A percentile compares a stretch with the other conserved stretches of the same genome.
These are phyloP conservation scores for Ellobius talpinus DNA, from an alignment of 2,113 vertebrate species.

Conservation along the genomic window DNA sequence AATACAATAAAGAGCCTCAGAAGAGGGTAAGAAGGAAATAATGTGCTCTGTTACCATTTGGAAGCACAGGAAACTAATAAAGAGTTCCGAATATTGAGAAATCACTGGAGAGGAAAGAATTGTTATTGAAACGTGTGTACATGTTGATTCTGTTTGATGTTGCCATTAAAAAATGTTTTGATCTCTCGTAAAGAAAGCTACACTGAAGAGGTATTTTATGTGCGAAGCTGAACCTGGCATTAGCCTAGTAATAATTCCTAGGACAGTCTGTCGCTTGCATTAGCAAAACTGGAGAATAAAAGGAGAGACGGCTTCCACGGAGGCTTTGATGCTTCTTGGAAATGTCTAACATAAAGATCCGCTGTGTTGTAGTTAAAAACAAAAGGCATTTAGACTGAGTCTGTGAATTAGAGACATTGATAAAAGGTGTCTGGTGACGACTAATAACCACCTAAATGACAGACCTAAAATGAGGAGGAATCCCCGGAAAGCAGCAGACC, in stretches of 20 bases:
- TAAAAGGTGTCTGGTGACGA: neutral
- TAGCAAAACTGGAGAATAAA: constrained; percentile 66
- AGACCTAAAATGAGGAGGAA: neutral
- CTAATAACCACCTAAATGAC: fast-evolving
- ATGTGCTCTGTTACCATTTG: constrained; percentile 22
- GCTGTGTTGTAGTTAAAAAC: constrained; percentile 40
- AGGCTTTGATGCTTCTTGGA: constrained; percentile 59
- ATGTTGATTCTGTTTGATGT: constrained; percentile 74
- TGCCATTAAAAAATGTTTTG: constrained; percentile 67
- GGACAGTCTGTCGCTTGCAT: constrained; percentile 72
- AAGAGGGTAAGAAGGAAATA: constrained; percentile 37
- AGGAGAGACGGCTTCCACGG: constrained; percentile 20
- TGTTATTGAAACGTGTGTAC: constrained; percentile 68
- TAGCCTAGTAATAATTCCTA: constrained; percentile 63
- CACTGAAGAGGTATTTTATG: constrained; percentile 74
- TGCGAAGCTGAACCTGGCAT: constrained; percentile 71
- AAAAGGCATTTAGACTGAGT: constrained; percentile 50
- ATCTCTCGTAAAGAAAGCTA: constrained; percentile 65
- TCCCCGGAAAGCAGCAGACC: neutral
- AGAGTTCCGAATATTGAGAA: constrained; percentile 72
- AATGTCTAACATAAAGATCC: constrained; percentile 26
- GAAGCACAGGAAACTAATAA: constrained; percentile 63
- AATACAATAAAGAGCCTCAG: neutral
- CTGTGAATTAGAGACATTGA: neutral
- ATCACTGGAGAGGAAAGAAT: constrained; percentile 60